Percentiles rank a stretch among this genome's conserved stretches.
Conservation (phyloP, 2,113 vertebrate genomes). For the Chiloscyllium plagiosum region DNA sequence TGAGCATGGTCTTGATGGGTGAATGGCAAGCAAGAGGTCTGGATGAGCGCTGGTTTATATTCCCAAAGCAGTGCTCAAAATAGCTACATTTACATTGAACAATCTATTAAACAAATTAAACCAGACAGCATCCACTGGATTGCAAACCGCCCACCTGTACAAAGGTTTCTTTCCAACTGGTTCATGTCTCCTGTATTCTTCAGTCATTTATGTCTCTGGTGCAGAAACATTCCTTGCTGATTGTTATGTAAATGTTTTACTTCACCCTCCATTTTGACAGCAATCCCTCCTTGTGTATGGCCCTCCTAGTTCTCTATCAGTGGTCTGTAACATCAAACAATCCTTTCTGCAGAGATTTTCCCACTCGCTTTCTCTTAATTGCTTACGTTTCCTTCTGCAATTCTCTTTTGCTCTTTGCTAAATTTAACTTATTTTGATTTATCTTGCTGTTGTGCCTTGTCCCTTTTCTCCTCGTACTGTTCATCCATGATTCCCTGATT, state of each 20-base stretch:
- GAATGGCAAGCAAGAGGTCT: neutral
- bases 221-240: neutral
- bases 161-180: neutral
- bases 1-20: neutral
- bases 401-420: neutral
- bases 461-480: neutral
- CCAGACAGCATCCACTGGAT: neutral
- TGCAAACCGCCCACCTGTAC: neutral
- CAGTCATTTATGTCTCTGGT: neutral
- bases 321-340: neutral
- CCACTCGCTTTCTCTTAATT: neutral
- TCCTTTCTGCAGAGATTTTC: neutral
- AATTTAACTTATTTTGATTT: neutral
- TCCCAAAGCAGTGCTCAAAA: neutral
- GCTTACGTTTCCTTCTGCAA: neutral
- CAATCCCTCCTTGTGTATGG: neutral
- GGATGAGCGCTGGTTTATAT: neutral
- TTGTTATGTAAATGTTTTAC: neutral
- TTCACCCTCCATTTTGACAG: neutral
- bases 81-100: neutral
- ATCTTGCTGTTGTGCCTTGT: neutral
- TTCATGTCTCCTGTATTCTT: neutral
- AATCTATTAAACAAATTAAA: constrained; percentile 26
- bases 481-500: neutral
- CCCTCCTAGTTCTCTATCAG: neutral